Percentiles rank a stretch among this genome's conserved stretches.
phyloP scores from a whole-genome alignment of 35 echinoderm and acorn worm species.

The Heliocidaris erythrogramma region DNA sequence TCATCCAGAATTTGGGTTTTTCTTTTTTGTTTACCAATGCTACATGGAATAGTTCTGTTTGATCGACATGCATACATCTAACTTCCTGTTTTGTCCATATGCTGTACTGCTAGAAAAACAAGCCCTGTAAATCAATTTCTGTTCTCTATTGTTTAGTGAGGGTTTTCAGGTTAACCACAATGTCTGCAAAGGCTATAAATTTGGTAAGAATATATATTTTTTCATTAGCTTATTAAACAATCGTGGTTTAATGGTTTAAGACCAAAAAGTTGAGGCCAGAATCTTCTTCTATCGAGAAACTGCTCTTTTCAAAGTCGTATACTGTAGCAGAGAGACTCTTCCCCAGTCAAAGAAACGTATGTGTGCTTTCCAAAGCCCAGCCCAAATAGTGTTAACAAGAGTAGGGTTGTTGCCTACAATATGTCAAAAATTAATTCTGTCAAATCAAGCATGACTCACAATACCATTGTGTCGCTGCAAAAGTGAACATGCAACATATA shows the following conservation, averaged over 20 bases:
- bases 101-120: not conserved
- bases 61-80: not conserved
- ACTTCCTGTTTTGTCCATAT: not conserved
- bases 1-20: too few species aligned
- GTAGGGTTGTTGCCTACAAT: not conserved
- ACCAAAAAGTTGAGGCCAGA: too few species aligned
- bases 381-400: not conserved
- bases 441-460: not conserved
- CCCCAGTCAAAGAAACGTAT: too few species aligned
- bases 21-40: too few species aligned
- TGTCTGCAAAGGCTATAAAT: not conserved
- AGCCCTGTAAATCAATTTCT: not conserved
- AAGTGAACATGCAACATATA: not conserved
- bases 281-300: too few species aligned
- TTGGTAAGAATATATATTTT: not conserved
- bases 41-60: not conserved
- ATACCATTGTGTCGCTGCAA: not conserved
- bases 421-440: not conserved
- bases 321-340: too few species aligned
- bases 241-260: too few species aligned
- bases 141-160: not conserved
- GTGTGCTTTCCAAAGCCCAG: too few species aligned
- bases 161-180: not conserved
- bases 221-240: too few species aligned
- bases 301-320: too few species aligned